These are phyloP conservation scores for Perca flavescens DNA, from an alignment of 2,113 vertebrate species.

Conservation along the genomic window DNA sequence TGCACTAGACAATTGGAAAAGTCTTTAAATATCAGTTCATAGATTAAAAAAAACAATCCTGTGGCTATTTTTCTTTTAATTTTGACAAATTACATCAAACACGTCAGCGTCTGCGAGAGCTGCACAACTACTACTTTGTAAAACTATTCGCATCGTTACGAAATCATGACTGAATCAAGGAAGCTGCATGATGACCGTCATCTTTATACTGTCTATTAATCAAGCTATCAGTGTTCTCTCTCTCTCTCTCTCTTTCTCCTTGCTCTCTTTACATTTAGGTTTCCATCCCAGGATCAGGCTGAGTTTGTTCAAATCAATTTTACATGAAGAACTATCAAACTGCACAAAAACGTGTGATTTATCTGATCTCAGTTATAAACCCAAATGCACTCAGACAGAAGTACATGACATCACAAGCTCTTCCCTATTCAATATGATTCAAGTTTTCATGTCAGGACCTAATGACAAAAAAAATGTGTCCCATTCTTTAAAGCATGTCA, in stretches of 20 bases:
- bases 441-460: background rate
- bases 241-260: background rate
- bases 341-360: background rate
- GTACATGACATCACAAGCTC: background rate
- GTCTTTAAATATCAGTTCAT: background rate
- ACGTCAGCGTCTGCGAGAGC: too few species aligned
- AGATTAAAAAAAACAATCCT: background rate
- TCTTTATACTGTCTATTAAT: background rate
- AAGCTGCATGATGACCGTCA: background rate
- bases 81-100: background rate
- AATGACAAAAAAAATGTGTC: background rate
- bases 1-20: background rate
- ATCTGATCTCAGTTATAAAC: background rate
- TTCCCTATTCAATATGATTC: background rate
- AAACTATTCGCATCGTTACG: background rate
- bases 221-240: background rate
- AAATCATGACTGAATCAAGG: background rate
- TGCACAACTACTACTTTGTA: background rate
- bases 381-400: background rate
- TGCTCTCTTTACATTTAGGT: background rate
- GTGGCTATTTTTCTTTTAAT: conserved; percentile 11
- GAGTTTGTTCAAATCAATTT: background rate
- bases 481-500: background rate
- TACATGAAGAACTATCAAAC: background rate
- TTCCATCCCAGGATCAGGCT: background rate